Base-by-base conservation (phyloP, 2,113 vertebrate genomes). In the Tragelaphus buxtoni region DNA sequence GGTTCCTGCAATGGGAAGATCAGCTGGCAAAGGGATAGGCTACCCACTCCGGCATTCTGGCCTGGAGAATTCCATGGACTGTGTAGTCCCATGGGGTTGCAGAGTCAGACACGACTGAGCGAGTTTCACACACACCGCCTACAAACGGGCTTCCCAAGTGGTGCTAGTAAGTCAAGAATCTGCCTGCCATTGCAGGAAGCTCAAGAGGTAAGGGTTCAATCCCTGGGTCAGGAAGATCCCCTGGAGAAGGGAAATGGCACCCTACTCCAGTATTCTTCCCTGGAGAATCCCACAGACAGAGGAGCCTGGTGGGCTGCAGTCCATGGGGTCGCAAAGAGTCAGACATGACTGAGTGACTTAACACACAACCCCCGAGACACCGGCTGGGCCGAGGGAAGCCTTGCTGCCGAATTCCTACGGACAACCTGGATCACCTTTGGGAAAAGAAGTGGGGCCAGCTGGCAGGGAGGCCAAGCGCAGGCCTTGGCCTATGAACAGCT, bases 381-480 rank as follows among this genome's bases (percentile, higher is more conserved):
- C 79, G 85, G 93, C 14, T 74, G 87, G 72, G 85, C 0, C 0
- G 16, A 45, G 0, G 7, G 60, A 61, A 0, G 35, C 39, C 82
- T 79, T 79, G 69, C 86, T 74, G 24, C 10, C 2, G 69, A 60
- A 55, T 65, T 86, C 69, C 72, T 92, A 61, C 63, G 2, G n/a
- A n/a, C n/a, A n/a, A n/a, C n/a, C n/a, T n/a, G n/a, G n/a, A n/a
- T n/a, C n/a, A n/a, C n/a, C n/a, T n/a, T n/a, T n/a, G n/a, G n/a
- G n/a, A n/a, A n/a, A n/a, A n/a, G n/a, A n/a, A n/a, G n/a, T n/a
- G n/a, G 12, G 45, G 86, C 94, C 69, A 93, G 89, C 58, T 61
- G 76, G 65, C 90, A 55, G 51, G 80, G 45, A 97, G 42, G 56
- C 83, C 86, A 82, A 80, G 76, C 30, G 74, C 42, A 42, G 42